These are phyloP conservation scores for Eupsittula cactorum DNA, from an alignment of 2,113 vertebrate species.

Conservation along the genomic window DNA sequence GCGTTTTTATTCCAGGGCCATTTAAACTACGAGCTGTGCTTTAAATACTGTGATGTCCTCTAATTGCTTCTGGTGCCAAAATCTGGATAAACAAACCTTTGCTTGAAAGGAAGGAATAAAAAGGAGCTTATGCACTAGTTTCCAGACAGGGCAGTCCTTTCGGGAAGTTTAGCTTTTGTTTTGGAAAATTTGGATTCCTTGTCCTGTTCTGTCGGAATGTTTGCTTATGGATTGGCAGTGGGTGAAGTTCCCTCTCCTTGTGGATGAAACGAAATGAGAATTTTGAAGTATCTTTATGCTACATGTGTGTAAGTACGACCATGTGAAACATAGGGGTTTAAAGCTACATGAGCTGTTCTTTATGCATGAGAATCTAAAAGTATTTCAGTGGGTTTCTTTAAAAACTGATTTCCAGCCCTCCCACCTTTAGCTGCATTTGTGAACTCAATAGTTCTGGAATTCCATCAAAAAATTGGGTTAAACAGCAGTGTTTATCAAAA, in stretches of 20 bases:
- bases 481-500: background rate
- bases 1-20: background rate
- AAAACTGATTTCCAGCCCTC: background rate
- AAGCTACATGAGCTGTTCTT: background rate
- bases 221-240: background rate
- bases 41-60: background rate
- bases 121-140: background rate
- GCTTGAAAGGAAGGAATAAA: conserved; percentile 11
- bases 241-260: background rate
- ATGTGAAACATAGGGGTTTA: background rate
- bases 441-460: background rate
- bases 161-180: background rate
- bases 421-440: background rate
- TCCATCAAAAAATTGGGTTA: background rate
- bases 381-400: background rate
- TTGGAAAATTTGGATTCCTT: background rate
- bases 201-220: background rate
- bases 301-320: background rate
- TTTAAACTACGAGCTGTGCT: background rate
- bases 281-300: background rate
- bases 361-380: background rate
- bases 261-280: background rate
- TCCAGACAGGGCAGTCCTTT: background rate
- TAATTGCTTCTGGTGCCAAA: conserved; percentile 19
- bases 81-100: background rate